Percentiles rank a stretch among this genome's conserved stretches.
Evolutionary conservation across 2,797 vertebrate species (phyloP).

Genomic region (Manis pentadactyla): DNA sequence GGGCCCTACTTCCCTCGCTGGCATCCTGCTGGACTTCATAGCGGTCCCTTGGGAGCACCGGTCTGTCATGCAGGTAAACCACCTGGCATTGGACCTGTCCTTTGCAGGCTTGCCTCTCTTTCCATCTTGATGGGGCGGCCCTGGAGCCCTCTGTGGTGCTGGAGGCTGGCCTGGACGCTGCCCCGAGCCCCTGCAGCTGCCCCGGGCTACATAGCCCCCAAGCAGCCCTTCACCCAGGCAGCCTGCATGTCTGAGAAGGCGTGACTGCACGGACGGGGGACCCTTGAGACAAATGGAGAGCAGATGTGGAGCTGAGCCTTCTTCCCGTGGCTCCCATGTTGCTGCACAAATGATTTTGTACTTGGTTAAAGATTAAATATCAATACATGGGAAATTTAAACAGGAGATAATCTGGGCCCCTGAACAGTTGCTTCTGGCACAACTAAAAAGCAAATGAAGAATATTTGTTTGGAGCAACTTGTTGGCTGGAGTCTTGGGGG

Average conservation of each 20-base stretch:
- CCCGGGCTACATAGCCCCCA: fast-evolving
- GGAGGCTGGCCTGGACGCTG: too few species aligned
- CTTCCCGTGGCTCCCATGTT: constrained; percentile 69
- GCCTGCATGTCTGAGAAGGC: constrained; percentile 54
- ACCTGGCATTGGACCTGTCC: background rate
- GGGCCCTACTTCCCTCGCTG: background rate
- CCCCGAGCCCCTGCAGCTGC: too few species aligned
- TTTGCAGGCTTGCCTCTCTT: background rate
- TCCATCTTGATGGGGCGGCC: background rate
- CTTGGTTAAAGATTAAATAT: constrained; percentile 78
- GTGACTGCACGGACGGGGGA: constrained; percentile 66
- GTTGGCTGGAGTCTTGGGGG: constrained; percentile 60
- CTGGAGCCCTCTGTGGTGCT: too few species aligned
- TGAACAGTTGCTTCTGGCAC: constrained; percentile 40
- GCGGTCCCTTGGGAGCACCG: background rate
- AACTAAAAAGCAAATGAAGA: constrained; percentile 78
- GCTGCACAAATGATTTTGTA: constrained; percentile 76
- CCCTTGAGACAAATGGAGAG: constrained; percentile 62
- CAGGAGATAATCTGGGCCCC: constrained; percentile 58
- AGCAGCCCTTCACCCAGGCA: background rate
- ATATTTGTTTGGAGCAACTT: constrained; percentile 56
- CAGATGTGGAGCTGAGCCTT: constrained; percentile 73
- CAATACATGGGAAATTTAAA: constrained; percentile 79
- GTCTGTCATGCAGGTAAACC: fast-evolving
- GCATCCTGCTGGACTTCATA: too few species aligned